Base-by-base conservation (phyloP, 2,113 vertebrate genomes). In the Saguinus midas region DNA sequence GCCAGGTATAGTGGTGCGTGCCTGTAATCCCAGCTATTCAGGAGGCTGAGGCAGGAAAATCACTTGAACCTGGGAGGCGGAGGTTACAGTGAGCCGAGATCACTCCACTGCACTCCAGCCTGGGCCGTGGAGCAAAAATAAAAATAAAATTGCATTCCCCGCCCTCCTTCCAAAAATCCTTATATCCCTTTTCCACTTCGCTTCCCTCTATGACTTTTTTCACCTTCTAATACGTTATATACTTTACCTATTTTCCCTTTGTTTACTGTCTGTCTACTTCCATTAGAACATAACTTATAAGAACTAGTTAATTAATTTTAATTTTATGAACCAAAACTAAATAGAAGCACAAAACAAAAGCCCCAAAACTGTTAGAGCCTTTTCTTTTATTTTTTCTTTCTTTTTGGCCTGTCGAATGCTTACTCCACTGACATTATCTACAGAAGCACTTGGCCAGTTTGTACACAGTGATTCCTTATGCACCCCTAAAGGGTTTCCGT, bases 351-450 rank as follows among this genome's bases (percentile, higher is more conserved):
- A 68, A 66, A 61, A 61, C 25, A 6, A 32, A 68, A 68, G 35
- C 14, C 29, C 32, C 66, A 18, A 68, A 35, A n/a, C 66, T 68
- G 16, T 68, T 68, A 68, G 32, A 68, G 66, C 7, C 66, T 18
- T 64, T 58, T 58, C 57, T 58, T 64, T 64, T 64, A 29, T 2
- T 2, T 64, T 64, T 64, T 13, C 25, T 58, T 27, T 27, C 25
- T 64, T 64, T 64, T 32, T 98, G 99, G 99, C 99, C 99, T 98
- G 98, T 99, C 98, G 98, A 99, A 99, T 99, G 99, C 99, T 99
- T 98, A 99, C 98, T 98, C 98, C 99, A 98, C 99, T 95, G 99
- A 98, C 98, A 98, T 97, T 99, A 99, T 99, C 99, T 99, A 99
- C 99, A 99, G 98, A 99, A 99, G 98, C 98, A 98, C 98, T 99